phyloP scores from a whole-genome alignment of 2,797 vertebrate species.

The Spinus olivaceus region DNA sequence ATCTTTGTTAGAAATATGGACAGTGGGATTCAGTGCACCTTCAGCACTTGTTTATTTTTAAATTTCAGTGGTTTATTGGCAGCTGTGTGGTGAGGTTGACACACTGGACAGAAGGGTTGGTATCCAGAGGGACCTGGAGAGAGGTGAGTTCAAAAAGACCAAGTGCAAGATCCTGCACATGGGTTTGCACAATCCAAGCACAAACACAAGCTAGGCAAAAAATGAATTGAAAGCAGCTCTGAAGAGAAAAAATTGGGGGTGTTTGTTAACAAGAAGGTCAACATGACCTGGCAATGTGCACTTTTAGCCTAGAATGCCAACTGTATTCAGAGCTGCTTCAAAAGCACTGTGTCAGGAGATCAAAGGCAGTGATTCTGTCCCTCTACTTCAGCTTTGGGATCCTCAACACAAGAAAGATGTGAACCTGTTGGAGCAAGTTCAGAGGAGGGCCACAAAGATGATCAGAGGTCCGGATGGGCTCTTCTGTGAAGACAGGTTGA shows the following conservation, averaged over 20 bases:
- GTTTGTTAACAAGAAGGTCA: background rate
- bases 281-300: background rate
- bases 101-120: background rate
- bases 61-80: background rate
- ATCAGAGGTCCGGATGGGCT: background rate
- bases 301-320: background rate
- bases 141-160: background rate
- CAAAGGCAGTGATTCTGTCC: fast-evolving
- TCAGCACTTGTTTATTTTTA: background rate
- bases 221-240: background rate
- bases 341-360: background rate
- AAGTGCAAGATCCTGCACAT: background rate
- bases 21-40: background rate
- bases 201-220: background rate
- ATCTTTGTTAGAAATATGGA: background rate
- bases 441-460: background rate
- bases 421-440: background rate
- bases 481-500: background rate
- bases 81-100: background rate
- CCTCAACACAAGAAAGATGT: background rate
- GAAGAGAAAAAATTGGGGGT: background rate
- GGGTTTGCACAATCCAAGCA: background rate
- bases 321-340: background rate
- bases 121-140: background rate
- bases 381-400: background rate